These are phyloP conservation scores for Steinernema carpocapsae DNA, from an alignment of 2,888 invertebrate species.

Conservation along the genomic window DNA sequence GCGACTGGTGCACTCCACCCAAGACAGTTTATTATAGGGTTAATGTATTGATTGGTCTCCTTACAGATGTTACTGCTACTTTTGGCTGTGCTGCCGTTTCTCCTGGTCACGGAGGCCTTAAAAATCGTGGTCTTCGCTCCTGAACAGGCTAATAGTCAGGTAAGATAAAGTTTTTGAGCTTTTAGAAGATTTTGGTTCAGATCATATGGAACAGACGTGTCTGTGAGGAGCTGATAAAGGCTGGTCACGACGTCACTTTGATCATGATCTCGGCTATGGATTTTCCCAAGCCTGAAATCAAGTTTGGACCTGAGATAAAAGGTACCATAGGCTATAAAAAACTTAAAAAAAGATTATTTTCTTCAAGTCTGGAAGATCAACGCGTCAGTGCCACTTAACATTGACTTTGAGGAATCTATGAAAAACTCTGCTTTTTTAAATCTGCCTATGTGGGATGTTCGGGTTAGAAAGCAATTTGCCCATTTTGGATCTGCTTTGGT, in stretches of 20 bases:
- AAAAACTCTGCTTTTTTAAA: not conserved
- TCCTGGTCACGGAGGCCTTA: not conserved
- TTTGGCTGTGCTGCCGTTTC: too few relatives aligned
- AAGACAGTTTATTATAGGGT: too few relatives aligned
- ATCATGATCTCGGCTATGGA: slow-evolving; percentile 43
- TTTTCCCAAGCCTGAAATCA: slow-evolving; percentile 34
- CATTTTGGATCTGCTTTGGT: not conserved
- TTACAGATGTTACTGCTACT: too few relatives aligned
- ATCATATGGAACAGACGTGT: slow-evolving; percentile 53
- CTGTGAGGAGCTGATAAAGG: slow-evolving; percentile 50
- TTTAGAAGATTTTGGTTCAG: slow-evolving; percentile 38
- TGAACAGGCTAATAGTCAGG: not conserved
- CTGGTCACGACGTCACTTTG: slow-evolving; percentile 56
- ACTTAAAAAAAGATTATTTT: too few relatives aligned
- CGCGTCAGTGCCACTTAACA: not conserved
- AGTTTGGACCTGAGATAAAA: not conserved
- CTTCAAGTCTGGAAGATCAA: slow-evolving; percentile 18
- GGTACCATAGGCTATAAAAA: not conserved
- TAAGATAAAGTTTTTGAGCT: not conserved
- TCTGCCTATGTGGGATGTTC: slow-evolving; percentile 8
- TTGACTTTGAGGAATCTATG: not conserved
- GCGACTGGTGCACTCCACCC: too few relatives aligned
- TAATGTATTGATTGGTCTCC: too few relatives aligned
- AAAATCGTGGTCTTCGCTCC: not conserved
- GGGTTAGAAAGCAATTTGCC: not conserved